Evolutionary conservation across 2,113 vertebrate genomes (phyloP).

Genomic region (Silurus asotus): DNA sequence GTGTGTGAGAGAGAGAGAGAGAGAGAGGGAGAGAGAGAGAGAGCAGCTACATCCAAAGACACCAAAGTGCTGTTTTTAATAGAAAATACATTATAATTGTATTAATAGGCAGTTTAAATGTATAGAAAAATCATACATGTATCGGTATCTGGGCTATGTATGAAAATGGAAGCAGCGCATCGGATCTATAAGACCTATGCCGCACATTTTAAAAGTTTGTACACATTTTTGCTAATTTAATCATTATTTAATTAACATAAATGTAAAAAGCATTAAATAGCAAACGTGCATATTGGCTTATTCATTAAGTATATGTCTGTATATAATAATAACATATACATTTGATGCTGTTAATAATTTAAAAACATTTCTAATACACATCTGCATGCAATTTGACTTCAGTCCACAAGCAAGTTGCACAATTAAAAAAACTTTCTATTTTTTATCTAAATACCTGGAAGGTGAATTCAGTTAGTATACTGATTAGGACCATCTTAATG

Average conservation of each 20-base stretch:
- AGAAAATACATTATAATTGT: neutral
- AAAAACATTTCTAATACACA: no score
- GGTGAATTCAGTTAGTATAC: neutral
- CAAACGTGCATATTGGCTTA: neutral
- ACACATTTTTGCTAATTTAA: constrained; percentile 59
- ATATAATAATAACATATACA: neutral
- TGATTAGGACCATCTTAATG: neutral
- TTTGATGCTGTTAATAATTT: neutral
- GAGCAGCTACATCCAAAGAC: neutral
- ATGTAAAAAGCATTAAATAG: neutral
- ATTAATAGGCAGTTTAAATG: neutral
- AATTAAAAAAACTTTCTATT: neutral
- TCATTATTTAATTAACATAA: neutral
- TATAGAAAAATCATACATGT: constrained; percentile 20
- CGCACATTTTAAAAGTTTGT: constrained; percentile 42
- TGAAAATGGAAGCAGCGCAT: constrained; percentile 13
- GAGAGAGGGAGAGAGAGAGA: no score
- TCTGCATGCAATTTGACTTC: neutral
- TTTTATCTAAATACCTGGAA: neutral
- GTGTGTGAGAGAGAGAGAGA: no score
- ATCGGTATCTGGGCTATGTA: constrained; percentile 25
- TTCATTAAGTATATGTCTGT: constrained; percentile 18
- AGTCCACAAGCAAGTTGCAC: neutral
- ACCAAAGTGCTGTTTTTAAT: constrained; percentile 29
- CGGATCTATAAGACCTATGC: constrained; percentile 47